phyloP scores from a whole-genome alignment of 2,888 invertebrate genomes.

The Endotricha flammealis region DNA sequence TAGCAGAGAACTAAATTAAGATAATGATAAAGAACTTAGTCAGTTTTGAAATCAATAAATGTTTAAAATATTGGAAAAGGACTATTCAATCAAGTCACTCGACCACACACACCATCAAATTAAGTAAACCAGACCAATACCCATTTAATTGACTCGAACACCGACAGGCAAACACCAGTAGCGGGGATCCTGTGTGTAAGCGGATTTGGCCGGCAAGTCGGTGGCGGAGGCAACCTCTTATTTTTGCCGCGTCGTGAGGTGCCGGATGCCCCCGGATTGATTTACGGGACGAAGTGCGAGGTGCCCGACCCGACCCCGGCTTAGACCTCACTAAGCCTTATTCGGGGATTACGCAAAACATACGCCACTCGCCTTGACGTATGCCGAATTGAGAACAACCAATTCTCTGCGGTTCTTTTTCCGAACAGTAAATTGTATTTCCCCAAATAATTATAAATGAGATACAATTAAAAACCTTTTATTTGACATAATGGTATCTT shows the following conservation, averaged over 20 bases:
- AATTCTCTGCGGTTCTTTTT: conserved; percentile 5
- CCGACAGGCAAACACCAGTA: conserved; percentile 10
- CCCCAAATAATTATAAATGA: too few species aligned
- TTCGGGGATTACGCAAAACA: conserved; percentile 65
- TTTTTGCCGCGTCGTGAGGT: conserved; percentile 61
- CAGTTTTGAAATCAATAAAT: too few species aligned
- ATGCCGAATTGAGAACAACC: conserved; percentile 50
- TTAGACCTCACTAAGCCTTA: conserved; percentile 65
- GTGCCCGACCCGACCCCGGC: conserved; percentile 52
- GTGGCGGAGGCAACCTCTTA: conserved; percentile 43
- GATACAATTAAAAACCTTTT: too few species aligned
- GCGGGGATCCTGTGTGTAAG: conserved; percentile 19
- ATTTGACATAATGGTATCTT: too few species aligned
- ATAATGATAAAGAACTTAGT: too few species aligned
- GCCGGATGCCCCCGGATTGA: conserved; percentile 47
- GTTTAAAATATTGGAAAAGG: too few species aligned
- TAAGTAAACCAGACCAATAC: conserved; percentile 6
- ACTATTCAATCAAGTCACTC: too few species aligned
- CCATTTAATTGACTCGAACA: conserved; percentile 10
- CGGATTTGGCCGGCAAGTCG: conserved; percentile 30
- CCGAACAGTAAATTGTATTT: not conserved
- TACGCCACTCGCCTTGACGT: conserved; percentile 56
- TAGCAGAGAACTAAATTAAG: too few species aligned
- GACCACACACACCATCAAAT: too few species aligned
- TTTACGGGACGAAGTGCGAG: conserved; percentile 68